Conservation (phyloP, 2,113 vertebrate genomes). For the Chlamydotis undulata region DNA sequence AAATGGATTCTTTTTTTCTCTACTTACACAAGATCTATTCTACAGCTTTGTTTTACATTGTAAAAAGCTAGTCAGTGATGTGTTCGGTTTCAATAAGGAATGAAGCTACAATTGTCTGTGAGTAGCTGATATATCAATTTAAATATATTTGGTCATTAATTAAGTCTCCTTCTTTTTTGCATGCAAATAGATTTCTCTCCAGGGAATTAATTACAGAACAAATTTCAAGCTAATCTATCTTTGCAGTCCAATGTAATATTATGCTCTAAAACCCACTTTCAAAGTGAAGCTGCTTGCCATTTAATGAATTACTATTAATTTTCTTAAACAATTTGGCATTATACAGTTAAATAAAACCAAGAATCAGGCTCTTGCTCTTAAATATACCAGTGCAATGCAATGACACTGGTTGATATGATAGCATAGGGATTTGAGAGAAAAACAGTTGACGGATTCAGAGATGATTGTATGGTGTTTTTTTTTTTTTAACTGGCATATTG, state of each 20-base stretch:
- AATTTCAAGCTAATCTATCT: slow-evolving; percentile 56
- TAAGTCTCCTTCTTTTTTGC: slow-evolving; percentile 39
- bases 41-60: background rate
- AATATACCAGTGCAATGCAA: background rate
- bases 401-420: background rate
- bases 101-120: slow-evolving; percentile 12
- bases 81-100: background rate
- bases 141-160: slow-evolving; percentile 57
- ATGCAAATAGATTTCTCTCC: slow-evolving; percentile 50
- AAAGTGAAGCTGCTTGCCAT: background rate
- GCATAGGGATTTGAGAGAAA: background rate
- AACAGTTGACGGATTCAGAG: background rate
- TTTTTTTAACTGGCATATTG: background rate
- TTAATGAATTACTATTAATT: background rate
- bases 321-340: background rate
- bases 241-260: slow-evolving; percentile 25
- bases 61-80: background rate
- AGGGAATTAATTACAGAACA: slow-evolving; percentile 60
- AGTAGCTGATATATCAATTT: slow-evolving; percentile 58
- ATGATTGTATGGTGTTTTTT: fast-evolving
- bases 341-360: background rate
- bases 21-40: background rate
- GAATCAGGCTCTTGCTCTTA: background rate
- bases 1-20: background rate
- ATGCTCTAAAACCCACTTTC: background rate